Conservation (phyloP, 2,113 vertebrate species). For the Thinocorus orbignyianus region DNA sequence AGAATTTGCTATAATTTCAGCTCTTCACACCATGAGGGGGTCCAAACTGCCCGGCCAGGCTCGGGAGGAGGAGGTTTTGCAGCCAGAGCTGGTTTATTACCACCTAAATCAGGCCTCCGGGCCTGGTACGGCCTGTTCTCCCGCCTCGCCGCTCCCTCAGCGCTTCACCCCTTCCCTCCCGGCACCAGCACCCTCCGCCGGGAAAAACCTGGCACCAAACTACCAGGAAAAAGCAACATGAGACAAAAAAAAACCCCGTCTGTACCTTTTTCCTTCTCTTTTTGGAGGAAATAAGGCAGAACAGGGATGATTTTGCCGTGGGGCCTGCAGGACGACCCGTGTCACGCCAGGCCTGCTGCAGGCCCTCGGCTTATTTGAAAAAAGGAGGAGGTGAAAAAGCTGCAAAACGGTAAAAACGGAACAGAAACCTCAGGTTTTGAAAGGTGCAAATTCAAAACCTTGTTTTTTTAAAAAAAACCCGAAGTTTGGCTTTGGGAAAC, state of each 20-base stretch:
- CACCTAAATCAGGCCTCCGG: not conserved
- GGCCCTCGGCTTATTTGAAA: not conserved
- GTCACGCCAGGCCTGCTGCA: not conserved
- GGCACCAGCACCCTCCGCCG: not conserved
- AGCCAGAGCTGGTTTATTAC: not conserved
- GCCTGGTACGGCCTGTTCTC: not conserved
- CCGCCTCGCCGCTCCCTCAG: not conserved
- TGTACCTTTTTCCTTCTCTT: no score
- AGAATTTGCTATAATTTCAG: not conserved
- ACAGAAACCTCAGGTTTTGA: not conserved
- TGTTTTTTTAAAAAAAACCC: not conserved
- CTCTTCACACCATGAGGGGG: not conserved
- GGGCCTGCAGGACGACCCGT: not conserved
- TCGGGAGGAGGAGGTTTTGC: not conserved
- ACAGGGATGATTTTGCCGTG: not conserved
- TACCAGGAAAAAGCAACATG: not conserved
- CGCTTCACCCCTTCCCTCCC: not conserved
- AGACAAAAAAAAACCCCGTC: fast-evolving
- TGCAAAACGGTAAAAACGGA: fast-evolving
- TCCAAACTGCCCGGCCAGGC: no score
- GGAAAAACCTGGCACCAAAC: no score
- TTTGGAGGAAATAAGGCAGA: not conserved
- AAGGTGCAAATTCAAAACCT: not conserved
- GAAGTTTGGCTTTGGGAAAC: not conserved
- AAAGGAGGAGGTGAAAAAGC: not conserved